These are phyloP conservation scores for Cinara cedri DNA, from an alignment of 2,888 invertebrate genomes.

Conservation along the genomic window DNA sequence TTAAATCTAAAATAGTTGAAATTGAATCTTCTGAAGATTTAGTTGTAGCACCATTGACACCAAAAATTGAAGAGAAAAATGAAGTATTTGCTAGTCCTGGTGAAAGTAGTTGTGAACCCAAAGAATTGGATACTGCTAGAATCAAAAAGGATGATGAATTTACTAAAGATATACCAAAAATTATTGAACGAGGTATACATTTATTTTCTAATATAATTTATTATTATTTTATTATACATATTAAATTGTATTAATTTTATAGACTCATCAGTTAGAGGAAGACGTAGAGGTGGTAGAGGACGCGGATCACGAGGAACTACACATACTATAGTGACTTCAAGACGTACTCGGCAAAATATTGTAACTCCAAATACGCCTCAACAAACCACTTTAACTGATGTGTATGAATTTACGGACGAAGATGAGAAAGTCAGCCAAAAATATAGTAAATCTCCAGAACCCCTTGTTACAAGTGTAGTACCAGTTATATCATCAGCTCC, in stretches of 20 bases:
- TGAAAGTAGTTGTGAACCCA: slow-evolving; percentile 58
- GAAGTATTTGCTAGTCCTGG: slow-evolving; percentile 58
- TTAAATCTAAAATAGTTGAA: slow-evolving; percentile 54
- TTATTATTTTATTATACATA: slow-evolving; percentile 3
- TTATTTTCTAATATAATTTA: neutral
- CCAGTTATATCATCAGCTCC: slow-evolving; percentile 58
- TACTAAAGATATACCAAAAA: slow-evolving; percentile 42
- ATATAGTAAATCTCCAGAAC: slow-evolving; percentile 62
- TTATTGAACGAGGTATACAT: slow-evolving; percentile 38
- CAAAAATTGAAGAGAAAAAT: slow-evolving; percentile 58
- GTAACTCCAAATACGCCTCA: slow-evolving; percentile 52
- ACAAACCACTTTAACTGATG: slow-evolving; percentile 68
- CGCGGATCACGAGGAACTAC: slow-evolving; percentile 50
- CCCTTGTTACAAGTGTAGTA: slow-evolving; percentile 58
- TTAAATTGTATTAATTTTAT: slow-evolving; percentile 1
- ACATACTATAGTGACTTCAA: slow-evolving; percentile 56
- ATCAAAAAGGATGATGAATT: slow-evolving; percentile 53
- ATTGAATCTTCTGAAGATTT: slow-evolving; percentile 45
- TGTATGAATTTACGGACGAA: slow-evolving; percentile 91
- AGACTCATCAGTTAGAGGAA: slow-evolving; percentile 65
- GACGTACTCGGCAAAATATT: slow-evolving; percentile 56
- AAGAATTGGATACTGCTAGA: slow-evolving; percentile 58
- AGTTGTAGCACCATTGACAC: slow-evolving; percentile 58
- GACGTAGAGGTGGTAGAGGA: slow-evolving; percentile 63
- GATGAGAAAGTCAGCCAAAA: slow-evolving; percentile 73